A percentile compares a stretch with the other conserved stretches of the same genome.
Evolutionary conservation across 2,888 invertebrate species (phyloP).

Genomic region (Vannuccia rotundouncinata): DNA sequence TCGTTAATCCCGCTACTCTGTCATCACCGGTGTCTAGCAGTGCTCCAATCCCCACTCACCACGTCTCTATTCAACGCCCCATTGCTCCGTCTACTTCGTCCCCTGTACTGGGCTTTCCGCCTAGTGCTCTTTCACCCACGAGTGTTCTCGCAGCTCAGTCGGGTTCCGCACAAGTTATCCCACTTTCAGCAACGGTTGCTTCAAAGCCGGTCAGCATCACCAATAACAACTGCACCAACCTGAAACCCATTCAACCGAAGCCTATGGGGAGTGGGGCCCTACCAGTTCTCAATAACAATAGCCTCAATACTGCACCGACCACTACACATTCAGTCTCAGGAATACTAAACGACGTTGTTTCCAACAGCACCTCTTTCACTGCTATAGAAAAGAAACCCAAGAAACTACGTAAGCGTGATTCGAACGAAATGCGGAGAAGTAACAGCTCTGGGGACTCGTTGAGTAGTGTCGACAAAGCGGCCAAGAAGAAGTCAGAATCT

Average conservation of each 20-base stretch:
- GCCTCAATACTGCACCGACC: neutral
- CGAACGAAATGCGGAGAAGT: neutral
- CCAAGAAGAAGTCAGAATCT: conserved; percentile 9
- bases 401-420: neutral
- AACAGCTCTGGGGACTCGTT: neutral
- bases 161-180: neutral
- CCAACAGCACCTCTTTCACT: neutral
- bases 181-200: neutral
- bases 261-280: neutral
- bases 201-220: neutral
- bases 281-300: neutral
- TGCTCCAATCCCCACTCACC: neutral
- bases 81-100: conserved; percentile 20
- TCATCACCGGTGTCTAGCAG: neutral
- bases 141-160: neutral
- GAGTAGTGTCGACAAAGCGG: neutral
- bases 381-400: neutral
- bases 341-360: neutral
- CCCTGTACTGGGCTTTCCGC: neutral
- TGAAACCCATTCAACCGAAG: conserved; percentile 34
- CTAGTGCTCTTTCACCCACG: neutral
- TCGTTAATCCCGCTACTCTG: neutral
- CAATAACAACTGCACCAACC: neutral
- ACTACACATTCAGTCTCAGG: neutral
- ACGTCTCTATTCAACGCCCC: conserved; percentile 18